Percentiles rank a stretch among this genome's conserved stretches.
Conservation (phyloP, 2,888 invertebrate species). For the Macrophya alboannulata region DNA sequence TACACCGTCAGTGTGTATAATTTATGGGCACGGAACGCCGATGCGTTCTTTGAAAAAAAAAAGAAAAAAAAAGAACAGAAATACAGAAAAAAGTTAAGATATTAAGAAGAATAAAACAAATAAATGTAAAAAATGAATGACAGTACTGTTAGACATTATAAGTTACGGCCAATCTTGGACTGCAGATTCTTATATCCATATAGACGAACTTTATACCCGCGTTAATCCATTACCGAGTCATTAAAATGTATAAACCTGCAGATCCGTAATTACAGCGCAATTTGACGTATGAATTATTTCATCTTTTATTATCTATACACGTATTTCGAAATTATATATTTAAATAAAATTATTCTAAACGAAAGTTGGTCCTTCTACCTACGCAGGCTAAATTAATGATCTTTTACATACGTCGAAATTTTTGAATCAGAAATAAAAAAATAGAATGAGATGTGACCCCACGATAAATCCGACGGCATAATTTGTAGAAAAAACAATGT, state of each 20-base stretch:
- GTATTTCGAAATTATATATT: not conserved
- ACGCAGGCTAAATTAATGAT: not conserved
- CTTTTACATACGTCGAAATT: not conserved
- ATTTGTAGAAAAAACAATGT: too few species aligned
- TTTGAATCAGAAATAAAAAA: not conserved
- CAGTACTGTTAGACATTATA: slow-evolving; percentile 34
- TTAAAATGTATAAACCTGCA: not conserved
- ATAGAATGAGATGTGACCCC: too few species aligned
- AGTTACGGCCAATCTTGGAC: not conserved
- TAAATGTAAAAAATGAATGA: not conserved
- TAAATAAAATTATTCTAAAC: not conserved
- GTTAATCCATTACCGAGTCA: slow-evolving; percentile 1
- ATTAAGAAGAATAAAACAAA: not conserved
- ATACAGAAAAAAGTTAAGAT: not conserved
- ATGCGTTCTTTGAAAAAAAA: not conserved
- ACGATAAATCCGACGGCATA: too few species aligned
- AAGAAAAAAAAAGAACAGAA: not conserved
- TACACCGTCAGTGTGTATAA: slow-evolving; percentile 28
- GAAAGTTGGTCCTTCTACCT: slow-evolving; percentile 11
- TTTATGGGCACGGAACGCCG: slow-evolving; percentile 26
- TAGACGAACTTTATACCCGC: slow-evolving; percentile 19
- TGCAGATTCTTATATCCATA: not conserved
- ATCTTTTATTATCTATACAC: not conserved
- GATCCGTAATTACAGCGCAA: not conserved
- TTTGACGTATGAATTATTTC: not conserved